phyloP scores from a whole-genome alignment of 2,113 vertebrate genomes.

The Microcebus ravelobensis region DNA sequence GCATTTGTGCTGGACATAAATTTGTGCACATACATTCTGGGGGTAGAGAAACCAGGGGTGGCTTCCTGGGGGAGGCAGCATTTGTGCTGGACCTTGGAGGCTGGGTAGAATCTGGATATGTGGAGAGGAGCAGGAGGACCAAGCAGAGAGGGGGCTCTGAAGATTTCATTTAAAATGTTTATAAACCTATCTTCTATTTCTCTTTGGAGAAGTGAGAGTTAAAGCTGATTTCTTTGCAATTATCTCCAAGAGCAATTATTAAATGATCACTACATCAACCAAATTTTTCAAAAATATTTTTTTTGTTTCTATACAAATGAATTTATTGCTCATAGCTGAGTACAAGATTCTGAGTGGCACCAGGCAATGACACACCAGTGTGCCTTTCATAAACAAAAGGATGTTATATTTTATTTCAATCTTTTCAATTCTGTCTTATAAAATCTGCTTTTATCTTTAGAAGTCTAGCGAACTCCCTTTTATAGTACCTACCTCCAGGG shows the following conservation, averaged over 20 bases:
- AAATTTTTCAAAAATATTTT: neutral
- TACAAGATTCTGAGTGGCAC: neutral
- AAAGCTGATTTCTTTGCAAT: constrained; percentile 49
- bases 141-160: neutral
- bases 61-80: neutral
- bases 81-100: neutral
- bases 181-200: constrained; percentile 28
- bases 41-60: neutral
- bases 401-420: neutral
- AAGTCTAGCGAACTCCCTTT: neutral
- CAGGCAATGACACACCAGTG: neutral
- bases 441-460: neutral
- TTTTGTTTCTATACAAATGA: constrained; percentile 38
- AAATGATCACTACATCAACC: constrained; percentile 1
- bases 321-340: neutral
- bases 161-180: constrained; percentile 40
- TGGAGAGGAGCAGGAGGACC: neutral
- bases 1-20: neutral
- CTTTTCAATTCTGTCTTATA: neutral
- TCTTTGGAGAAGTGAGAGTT: neutral
- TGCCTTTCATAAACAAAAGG: neutral
- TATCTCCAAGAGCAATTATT: constrained; percentile 6
- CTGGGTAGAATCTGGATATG: neutral
- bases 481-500: neutral
- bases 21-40: no score